phyloP scores from a whole-genome alignment of 1,140 invertebrate genomes.

The Aricia agestis region DNA sequence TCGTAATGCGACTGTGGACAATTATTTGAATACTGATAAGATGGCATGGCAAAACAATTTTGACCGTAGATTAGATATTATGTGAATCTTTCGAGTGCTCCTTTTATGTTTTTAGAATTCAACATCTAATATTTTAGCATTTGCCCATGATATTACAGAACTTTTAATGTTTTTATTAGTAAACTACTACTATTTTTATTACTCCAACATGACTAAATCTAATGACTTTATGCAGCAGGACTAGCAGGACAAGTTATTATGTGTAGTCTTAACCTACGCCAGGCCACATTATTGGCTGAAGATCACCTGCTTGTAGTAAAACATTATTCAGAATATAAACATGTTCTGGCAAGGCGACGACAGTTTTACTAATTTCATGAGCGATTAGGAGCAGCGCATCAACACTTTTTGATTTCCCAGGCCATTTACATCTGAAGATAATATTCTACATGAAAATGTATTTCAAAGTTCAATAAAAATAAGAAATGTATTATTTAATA shows the following conservation, averaged over 20 bases:
- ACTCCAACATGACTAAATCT: background rate
- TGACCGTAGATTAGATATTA: background rate
- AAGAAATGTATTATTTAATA: too few species aligned
- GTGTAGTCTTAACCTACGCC: too few species aligned
- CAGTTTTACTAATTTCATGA: constrained; percentile 54
- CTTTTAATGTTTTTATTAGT: too few species aligned
- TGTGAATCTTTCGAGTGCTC: background rate
- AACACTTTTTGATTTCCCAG: constrained; percentile 35
- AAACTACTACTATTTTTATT: too few species aligned
- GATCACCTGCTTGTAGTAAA: background rate
- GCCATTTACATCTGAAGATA: constrained; percentile 45
- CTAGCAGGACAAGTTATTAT: too few species aligned
- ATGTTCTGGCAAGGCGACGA: constrained; percentile 21
- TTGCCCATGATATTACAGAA: too few species aligned
- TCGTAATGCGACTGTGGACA: constrained; percentile 64
- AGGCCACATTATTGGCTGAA: background rate
- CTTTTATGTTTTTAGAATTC: background rate
- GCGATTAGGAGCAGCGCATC: constrained; percentile 65
- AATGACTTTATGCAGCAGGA: background rate
- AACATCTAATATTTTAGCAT: background rate
- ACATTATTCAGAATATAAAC: background rate
- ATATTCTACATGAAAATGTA: constrained; percentile 19
- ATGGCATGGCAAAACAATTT: constrained; percentile 16
- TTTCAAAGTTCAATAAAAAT: too few species aligned
- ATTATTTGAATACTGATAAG: constrained; percentile 35